A percentile compares a stretch with the other conserved stretches of the same genome.
phyloP scores from a whole-genome alignment of 1,140 invertebrate genomes.

The Trichonephila inaurata region DNA sequence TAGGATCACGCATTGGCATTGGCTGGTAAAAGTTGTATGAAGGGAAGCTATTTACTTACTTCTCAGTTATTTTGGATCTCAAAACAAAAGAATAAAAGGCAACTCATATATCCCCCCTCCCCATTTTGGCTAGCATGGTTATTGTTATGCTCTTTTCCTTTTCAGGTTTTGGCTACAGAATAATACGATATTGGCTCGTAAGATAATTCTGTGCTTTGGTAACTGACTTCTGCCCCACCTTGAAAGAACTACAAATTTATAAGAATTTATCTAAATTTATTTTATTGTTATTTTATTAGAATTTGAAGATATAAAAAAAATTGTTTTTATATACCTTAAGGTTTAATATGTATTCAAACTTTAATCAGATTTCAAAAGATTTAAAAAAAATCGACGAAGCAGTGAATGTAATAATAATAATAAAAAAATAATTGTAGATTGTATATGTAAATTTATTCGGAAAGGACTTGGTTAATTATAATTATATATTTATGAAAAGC shows the following conservation, averaged over 20 bases:
- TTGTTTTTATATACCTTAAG: no score
- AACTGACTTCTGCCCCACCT: not conserved
- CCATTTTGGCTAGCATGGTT: not conserved
- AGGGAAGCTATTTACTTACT: constrained; percentile 50
- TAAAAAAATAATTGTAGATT: no score
- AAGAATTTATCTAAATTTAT: not conserved
- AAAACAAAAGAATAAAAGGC: not conserved
- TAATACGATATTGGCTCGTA: constrained; percentile 21
- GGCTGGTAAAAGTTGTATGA: constrained; percentile 66
- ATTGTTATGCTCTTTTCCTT: not conserved
- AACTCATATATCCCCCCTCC: not conserved
- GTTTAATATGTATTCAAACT: no score
- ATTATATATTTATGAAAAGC: no score
- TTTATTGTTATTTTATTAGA: no score
- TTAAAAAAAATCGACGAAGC: no score
- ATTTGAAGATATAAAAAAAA: no score
- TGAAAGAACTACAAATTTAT: not conserved
- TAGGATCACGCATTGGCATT: constrained; percentile 4
- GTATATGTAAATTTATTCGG: no score
- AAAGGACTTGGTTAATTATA: no score
- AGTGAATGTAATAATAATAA: no score
- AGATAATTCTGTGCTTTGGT: not conserved
- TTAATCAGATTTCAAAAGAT: no score
- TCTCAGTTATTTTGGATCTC: constrained; percentile 43
- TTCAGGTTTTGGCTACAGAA: not conserved